A percentile compares a stretch with the other conserved stretches of the same genome.
phyloP scores from a whole-genome alignment of 2,888 invertebrate species.

The Andrena hattorfiana region DNA sequence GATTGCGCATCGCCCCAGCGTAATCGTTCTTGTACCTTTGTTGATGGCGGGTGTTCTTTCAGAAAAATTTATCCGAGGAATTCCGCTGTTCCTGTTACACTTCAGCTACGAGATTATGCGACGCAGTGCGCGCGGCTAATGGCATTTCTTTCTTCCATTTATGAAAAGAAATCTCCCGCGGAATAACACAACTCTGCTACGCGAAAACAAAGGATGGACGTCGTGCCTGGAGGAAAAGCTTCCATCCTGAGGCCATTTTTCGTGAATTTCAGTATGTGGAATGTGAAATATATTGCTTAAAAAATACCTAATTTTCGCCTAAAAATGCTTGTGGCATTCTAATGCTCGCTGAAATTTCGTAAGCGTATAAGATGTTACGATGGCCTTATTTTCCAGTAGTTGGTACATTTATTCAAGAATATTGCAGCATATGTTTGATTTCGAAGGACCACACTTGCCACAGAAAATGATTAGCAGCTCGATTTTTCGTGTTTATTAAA shows the following conservation, averaged over 20 bases:
- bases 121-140: slow-evolving; percentile 18
- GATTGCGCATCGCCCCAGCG: background rate
- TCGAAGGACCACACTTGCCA: too few species aligned
- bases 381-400: too few species aligned
- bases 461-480: too few species aligned
- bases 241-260: background rate
- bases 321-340: background rate
- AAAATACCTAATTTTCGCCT: background rate
- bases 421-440: too few species aligned
- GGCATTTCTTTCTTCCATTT: slow-evolving; percentile 50
- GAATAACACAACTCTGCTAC: slow-evolving; percentile 13
- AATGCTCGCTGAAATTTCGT: background rate
- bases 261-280: background rate
- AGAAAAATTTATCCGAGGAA: slow-evolving; percentile 35
- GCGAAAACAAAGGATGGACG: slow-evolving; percentile 35
- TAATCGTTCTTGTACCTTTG: background rate
- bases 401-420: too few species aligned
- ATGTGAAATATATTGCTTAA: slow-evolving; percentile 11
- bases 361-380: background rate
- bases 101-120: slow-evolving; percentile 25
- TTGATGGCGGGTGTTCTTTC: slow-evolving; percentile 5
- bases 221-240: background rate
- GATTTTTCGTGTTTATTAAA: too few species aligned
- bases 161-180: slow-evolving; percentile 47
- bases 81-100: slow-evolving; percentile 18